These are phyloP conservation scores for Formica aserva DNA, from an alignment of 2,888 invertebrate genomes.

Conservation along the genomic window DNA sequence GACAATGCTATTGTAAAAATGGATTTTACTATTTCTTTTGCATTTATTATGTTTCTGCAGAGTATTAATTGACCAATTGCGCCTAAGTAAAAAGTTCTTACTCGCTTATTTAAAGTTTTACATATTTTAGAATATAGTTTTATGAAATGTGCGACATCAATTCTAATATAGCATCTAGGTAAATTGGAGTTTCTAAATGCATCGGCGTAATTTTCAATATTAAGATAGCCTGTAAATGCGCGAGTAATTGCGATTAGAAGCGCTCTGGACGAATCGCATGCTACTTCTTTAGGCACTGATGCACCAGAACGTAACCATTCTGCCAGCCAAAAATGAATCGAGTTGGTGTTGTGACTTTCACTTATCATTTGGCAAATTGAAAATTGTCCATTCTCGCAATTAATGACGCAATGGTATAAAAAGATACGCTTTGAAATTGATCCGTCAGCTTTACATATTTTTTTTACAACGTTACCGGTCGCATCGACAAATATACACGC, in stretches of 20 bases:
- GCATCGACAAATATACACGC: constrained; percentile 45
- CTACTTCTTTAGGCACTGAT: not conserved
- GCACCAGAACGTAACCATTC: not conserved
- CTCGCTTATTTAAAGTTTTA: not conserved
- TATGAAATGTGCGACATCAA: not conserved
- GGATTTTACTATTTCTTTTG: not conserved
- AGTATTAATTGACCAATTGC: too few species aligned
- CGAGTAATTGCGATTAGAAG: not conserved
- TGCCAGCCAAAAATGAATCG: not conserved
- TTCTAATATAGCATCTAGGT: not conserved
- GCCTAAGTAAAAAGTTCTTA: not conserved
- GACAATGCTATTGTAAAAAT: constrained; percentile 10
- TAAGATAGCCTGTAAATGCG: not conserved
- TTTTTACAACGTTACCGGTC: constrained; percentile 26
- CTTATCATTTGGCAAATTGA: constrained; percentile 17
- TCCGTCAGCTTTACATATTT: constrained; percentile 21
- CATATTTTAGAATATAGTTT: not conserved
- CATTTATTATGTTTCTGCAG: too few species aligned
- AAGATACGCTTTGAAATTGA: constrained; percentile 50
- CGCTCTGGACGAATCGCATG: not conserved
- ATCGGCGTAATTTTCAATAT: not conserved
- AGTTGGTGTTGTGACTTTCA: not conserved
- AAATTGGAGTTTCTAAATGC: not conserved
- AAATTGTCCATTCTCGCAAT: constrained; percentile 37
- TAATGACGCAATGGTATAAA: constrained; percentile 41